Conservation (phyloP, 2,113 vertebrate genomes). For the Psophia crepitans region DNA sequence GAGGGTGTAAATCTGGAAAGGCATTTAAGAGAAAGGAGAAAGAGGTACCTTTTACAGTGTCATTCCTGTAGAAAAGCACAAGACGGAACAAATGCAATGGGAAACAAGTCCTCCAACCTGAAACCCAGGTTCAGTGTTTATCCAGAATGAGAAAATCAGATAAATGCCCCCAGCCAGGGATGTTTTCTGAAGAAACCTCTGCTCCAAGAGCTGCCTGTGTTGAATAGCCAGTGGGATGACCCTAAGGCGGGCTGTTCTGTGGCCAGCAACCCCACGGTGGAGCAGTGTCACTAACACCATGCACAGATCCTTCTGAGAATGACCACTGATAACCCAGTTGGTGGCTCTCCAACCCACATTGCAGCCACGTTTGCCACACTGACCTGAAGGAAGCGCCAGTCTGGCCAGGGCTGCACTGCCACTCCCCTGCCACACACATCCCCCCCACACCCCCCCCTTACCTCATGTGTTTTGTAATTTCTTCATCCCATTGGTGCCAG, state of each 20-base stretch:
- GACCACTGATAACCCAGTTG: neutral
- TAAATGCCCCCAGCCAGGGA: neutral
- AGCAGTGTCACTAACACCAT: neutral
- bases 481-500: neutral
- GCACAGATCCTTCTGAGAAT: neutral
- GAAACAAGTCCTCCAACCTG: neutral
- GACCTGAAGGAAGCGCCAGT: neutral
- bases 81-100: slow-evolving; percentile 2
- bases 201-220: neutral
- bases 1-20: slow-evolving; percentile 44
- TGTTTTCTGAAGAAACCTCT: neutral
- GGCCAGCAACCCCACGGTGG: neutral
- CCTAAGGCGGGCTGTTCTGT: neutral
- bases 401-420: neutral
- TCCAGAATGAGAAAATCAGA: neutral
- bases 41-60: slow-evolving; percentile 3
- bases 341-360: neutral
- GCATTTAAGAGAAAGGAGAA: slow-evolving; percentile 24
- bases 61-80: slow-evolving; percentile 23
- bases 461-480: neutral
- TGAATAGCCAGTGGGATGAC: neutral
- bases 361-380: neutral
- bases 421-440: neutral
- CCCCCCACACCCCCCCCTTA: no score
- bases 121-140: neutral